These are phyloP conservation scores for Petroica traversi DNA, from an alignment of 2,113 vertebrate genomes.

Conservation along the genomic window DNA sequence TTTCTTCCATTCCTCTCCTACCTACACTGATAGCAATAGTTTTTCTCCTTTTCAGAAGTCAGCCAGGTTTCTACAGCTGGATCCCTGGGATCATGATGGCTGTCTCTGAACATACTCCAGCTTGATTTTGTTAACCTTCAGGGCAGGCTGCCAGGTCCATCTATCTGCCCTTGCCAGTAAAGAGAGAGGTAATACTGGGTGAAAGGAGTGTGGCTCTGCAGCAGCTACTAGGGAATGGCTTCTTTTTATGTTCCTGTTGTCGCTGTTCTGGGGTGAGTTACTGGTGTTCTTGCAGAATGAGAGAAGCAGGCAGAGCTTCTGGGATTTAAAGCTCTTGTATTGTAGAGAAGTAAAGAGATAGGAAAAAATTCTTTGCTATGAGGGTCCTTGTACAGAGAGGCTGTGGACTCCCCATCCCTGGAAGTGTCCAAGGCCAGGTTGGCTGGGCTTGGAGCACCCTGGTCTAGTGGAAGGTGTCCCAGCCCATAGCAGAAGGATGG, in stretches of 20 bases:
- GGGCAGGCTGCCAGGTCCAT: not conserved
- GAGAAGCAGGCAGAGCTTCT: not conserved
- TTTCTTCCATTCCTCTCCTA: not conserved
- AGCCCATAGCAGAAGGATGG: not conserved
- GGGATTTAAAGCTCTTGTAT: not conserved
- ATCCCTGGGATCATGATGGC: not conserved
- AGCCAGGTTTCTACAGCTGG: slow-evolving; percentile 18
- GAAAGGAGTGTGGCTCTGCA: not conserved
- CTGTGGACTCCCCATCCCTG: not conserved
- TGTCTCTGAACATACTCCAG: slow-evolving; percentile 17
- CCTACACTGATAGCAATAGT: not conserved
- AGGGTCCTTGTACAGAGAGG: not conserved
- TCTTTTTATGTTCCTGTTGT: not conserved
- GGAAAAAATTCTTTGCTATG: not conserved
- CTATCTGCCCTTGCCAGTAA: not conserved
- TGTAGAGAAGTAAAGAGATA: not conserved
- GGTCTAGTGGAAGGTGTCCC: not conserved
- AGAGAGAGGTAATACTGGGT: slow-evolving; percentile 8
- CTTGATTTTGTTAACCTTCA: slow-evolving; percentile 27
- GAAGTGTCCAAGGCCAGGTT: not conserved
- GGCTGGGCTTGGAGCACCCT: not conserved
- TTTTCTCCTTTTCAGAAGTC: not conserved
- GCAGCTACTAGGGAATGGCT: not conserved
- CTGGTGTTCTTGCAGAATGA: not conserved
- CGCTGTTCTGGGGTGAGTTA: not conserved